Base-by-base conservation (phyloP, 2,113 vertebrate species). In the Microtus montanus region DNA sequence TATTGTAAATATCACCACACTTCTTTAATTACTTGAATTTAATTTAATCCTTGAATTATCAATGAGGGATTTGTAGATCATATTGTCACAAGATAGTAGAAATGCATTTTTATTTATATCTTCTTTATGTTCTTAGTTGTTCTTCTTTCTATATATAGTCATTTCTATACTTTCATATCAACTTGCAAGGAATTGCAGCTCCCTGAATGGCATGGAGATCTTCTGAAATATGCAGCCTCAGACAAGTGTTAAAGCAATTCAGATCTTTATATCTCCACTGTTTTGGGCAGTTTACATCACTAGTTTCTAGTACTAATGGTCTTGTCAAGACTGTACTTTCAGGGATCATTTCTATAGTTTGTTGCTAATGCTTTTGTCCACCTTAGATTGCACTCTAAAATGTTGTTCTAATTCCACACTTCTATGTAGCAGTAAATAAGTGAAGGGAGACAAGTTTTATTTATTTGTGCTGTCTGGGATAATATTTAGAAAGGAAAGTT, bases 91-190 rank as follows among this genome's bases (percentile, higher is more conserved):
- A 83, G 7, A 20, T 17, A 87, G 15, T 87, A 49, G 26, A 11
- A 1, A 24, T 85, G 30, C 11, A 79, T 84, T 87, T 92, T 87
- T 13, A 30, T 68, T 38, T 14, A 52, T 85, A 30, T 92, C 26
- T 14, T 83, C 30, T 89, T 44, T 73, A 71, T 49, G 82, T 0
- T 61, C 38, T 80, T 87, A 11, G 66, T 87, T 91, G n/a, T 22
- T 80, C 90, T 93, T 90, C 26, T 79, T 92, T 95, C 89, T 52
- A 87, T 58, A 44, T 84, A 5, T n/a, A 63, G 28, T 68, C 35
- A 0, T 77, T 86, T 83, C 38, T 61, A 9, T 73, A 68, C 70
- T 94, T 92, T 33, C 28, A 7, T 94, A 47, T 68, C 7, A 3
- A 64, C 82, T 89, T 95, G 80, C 74, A 88, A 54, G 17, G 13